phyloP scores from a whole-genome alignment of 2,888 invertebrate genomes.

The Apodemia mormo region DNA sequence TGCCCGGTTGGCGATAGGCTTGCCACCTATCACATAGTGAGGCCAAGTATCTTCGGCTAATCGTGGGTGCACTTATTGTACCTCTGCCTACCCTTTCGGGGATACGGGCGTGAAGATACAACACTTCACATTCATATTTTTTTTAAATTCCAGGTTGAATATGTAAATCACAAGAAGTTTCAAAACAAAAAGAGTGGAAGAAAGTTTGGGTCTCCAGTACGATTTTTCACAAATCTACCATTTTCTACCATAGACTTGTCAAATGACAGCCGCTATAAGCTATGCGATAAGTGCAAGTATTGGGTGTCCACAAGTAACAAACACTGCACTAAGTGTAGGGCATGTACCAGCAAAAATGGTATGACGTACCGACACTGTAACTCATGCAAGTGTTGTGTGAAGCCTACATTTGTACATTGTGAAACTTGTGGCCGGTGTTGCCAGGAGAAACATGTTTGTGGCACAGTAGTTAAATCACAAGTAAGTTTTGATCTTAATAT shows the following conservation, averaged over 20 bases:
- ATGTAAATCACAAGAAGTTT: slow-evolving; percentile 89
- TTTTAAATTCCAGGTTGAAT: slow-evolving; percentile 83
- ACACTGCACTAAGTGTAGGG: slow-evolving; percentile 67
- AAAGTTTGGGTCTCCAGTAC: slow-evolving; percentile 91
- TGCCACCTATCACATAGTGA: no score
- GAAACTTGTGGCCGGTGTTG: slow-evolving; percentile 85
- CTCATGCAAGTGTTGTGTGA: slow-evolving; percentile 90
- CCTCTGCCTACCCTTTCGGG: no score
- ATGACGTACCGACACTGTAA: slow-evolving; percentile 89
- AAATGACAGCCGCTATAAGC: slow-evolving; percentile 86
- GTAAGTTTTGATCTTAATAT: slow-evolving; percentile 42
- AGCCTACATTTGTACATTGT: slow-evolving; percentile 92
- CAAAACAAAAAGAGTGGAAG: slow-evolving; percentile 83
- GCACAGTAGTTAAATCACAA: slow-evolving; percentile 62
- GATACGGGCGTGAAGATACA: no score
- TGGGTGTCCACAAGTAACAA: slow-evolving; percentile 79
- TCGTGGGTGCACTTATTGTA: no score
- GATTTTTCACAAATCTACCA: slow-evolving; percentile 92
- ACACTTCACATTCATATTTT: no score
- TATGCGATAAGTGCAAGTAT: slow-evolving; percentile 86
- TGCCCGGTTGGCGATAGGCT: no score
- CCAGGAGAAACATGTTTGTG: slow-evolving; percentile 64
- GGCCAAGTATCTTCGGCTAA: no score
- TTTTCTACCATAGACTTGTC: slow-evolving; percentile 70
- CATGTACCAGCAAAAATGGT: slow-evolving; percentile 79